Evolutionary conservation across 2,888 invertebrate species (phyloP).

Genomic region (Drosophila histrio): DNA sequence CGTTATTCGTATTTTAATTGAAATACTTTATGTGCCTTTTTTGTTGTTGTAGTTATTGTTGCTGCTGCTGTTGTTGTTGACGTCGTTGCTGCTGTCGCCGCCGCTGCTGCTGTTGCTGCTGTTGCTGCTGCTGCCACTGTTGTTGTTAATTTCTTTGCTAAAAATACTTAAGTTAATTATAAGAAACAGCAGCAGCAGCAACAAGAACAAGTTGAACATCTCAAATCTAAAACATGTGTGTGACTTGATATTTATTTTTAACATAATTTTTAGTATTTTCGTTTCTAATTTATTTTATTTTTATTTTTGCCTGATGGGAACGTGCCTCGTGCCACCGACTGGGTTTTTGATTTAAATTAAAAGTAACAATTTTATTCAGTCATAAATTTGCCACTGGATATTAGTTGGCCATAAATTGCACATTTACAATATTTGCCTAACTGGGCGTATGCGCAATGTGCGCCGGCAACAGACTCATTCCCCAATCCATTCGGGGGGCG

Average conservation of each 20-base stretch:
- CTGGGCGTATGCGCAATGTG: constrained; percentile 62
- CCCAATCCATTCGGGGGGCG: constrained; percentile 25
- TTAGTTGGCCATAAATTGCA: constrained; percentile 56
- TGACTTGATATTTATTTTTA: constrained; percentile 77
- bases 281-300: not conserved
- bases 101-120: constrained; percentile 3
- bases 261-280: constrained; percentile 36
- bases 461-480: not conserved
- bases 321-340: constrained; percentile 4
- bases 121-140: constrained; percentile 23
- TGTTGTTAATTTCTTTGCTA: constrained; percentile 59
- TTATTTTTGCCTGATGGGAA: constrained; percentile 8
- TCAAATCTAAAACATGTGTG: constrained; percentile 77
- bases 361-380: constrained; percentile 47
- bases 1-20: constrained; percentile 61
- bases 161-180: constrained; percentile 78
- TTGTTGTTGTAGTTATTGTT: constrained; percentile 19
- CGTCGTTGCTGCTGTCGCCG: constrained; percentile 1
- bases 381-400: constrained; percentile 58
- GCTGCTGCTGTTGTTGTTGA: constrained; percentile 8
- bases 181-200: constrained; percentile 49
- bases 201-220: constrained; percentile 45
- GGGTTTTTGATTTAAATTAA: constrained; percentile 27
- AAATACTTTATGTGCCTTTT: constrained; percentile 57
- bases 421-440: constrained; percentile 48